Evolutionary conservation across 35 echinoderm and acorn worm species (phyloP).

Genomic region (Heliocidaris tuberculata): DNA sequence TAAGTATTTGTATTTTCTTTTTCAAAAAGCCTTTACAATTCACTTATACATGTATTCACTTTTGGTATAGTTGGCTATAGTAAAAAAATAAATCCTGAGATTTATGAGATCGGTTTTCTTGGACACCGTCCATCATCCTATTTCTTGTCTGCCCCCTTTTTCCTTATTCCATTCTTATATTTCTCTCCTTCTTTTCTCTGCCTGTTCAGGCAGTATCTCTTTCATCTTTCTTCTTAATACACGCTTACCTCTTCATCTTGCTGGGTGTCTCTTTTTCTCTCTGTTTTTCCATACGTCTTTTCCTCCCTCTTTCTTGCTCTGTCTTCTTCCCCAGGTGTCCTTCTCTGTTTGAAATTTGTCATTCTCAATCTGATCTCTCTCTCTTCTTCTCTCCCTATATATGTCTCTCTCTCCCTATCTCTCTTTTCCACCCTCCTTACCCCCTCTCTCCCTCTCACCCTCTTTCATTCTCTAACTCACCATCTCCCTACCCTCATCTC

Average conservation of each 20-base stretch:
- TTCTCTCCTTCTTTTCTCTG: neutral
- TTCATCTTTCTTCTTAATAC: too few relatives aligned
- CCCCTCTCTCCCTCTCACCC: neutral
- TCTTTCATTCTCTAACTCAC: neutral
- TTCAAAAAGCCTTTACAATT: neutral
- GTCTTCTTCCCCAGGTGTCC: too few relatives aligned
- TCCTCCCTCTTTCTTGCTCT: too few relatives aligned
- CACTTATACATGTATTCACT: neutral
- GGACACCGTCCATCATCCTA: neutral
- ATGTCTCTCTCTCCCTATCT: neutral
- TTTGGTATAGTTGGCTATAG: neutral
- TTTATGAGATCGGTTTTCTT: neutral
- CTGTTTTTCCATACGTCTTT: too few relatives aligned
- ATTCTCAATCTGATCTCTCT: too few relatives aligned
- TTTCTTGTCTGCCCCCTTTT: neutral
- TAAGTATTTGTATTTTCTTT: neutral
- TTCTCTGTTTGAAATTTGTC: too few relatives aligned
- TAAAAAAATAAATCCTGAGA: neutral
- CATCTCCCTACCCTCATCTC: neutral
- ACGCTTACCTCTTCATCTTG: too few relatives aligned
- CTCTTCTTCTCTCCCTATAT: neutral
- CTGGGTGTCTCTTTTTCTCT: too few relatives aligned
- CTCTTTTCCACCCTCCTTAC: neutral
- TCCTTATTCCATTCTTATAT: neutral
- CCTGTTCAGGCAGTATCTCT: neutral